A percentile compares a stretch with the other conserved stretches of the same genome.
These are phyloP conservation scores for Etheostoma spectabile DNA, from an alignment of 2,113 vertebrate genomes.

Conservation along the genomic window DNA sequence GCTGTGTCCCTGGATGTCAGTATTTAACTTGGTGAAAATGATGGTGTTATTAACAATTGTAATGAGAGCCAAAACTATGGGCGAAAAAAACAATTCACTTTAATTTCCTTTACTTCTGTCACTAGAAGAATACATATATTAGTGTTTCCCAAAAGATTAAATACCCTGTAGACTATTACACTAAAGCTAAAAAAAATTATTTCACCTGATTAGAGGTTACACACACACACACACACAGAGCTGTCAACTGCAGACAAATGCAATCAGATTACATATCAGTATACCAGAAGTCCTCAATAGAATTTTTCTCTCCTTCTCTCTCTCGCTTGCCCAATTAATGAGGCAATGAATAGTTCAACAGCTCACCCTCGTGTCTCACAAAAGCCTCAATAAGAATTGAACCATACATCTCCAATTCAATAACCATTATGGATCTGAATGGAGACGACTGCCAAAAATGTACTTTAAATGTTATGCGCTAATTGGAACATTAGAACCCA, in stretches of 20 bases:
- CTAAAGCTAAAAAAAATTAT: background rate
- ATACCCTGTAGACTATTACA: background rate
- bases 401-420: constrained; percentile 69
- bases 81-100: background rate
- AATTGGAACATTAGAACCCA: constrained; percentile 75
- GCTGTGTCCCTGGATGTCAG: background rate
- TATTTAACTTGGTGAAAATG: background rate
- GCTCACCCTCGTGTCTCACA: constrained; percentile 62
- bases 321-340: constrained; percentile 50
- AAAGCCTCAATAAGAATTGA: constrained; percentile 64
- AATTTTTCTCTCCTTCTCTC: constrained; percentile 3
- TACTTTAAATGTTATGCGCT: constrained; percentile 74
- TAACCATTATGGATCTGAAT: constrained; percentile 74
- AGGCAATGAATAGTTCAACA: constrained; percentile 45
- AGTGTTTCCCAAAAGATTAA: background rate
- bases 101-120: background rate
- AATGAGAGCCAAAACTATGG: background rate
- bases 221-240: background rate
- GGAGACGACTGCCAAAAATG: constrained; percentile 70
- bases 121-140: background rate
- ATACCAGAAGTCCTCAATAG: constrained; percentile 11
- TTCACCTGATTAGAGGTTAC: constrained; percentile 14
- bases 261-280: constrained; percentile 33
- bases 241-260: constrained; percentile 41
- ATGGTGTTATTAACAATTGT: background rate